Conservation (phyloP, 2,888 invertebrate species). For the Trilocha varians region DNA sequence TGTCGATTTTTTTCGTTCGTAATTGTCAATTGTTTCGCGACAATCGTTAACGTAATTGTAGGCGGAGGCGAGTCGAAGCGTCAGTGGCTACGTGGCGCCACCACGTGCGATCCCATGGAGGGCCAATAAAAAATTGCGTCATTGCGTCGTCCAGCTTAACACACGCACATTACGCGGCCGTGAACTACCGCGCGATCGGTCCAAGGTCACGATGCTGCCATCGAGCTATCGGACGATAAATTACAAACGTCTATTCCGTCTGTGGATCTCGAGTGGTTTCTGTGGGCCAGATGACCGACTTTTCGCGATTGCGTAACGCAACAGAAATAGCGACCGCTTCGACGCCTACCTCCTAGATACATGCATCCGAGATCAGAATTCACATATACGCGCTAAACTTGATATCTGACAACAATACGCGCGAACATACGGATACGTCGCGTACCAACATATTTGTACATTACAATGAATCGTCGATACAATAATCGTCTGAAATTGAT, state of each 20-base stretch:
- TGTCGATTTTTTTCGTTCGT: no score
- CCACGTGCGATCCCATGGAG: slow-evolving; percentile 11
- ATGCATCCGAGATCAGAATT: background rate
- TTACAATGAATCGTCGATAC: no score
- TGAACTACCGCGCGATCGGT: slow-evolving; percentile 62
- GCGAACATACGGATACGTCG: no score
- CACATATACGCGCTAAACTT: background rate
- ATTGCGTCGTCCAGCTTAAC: slow-evolving; percentile 14
- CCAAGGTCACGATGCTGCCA: slow-evolving; percentile 57
- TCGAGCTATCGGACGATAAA: slow-evolving; percentile 40
- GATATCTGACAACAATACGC: background rate
- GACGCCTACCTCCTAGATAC: slow-evolving; percentile 12
- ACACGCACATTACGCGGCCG: slow-evolving; percentile 36
- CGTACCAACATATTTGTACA: no score
- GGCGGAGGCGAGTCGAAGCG: background rate
- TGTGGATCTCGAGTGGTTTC: slow-evolving; percentile 38
- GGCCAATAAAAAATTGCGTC: slow-evolving; percentile 17
- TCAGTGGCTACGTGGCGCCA: slow-evolving; percentile 4
- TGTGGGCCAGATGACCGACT: slow-evolving; percentile 56
- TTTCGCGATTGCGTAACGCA: slow-evolving; percentile 49
- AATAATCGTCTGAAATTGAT: background rate
- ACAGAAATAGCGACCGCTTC: slow-evolving; percentile 38
- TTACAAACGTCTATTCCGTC: slow-evolving; percentile 12
- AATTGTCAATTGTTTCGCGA: background rate
- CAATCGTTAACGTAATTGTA: background rate